Evolutionary conservation across 2,797 vertebrate genomes (phyloP), one percentile per base, ranked within the genome.

Genomic region (Pseudopleuronectes americanus): DNA sequence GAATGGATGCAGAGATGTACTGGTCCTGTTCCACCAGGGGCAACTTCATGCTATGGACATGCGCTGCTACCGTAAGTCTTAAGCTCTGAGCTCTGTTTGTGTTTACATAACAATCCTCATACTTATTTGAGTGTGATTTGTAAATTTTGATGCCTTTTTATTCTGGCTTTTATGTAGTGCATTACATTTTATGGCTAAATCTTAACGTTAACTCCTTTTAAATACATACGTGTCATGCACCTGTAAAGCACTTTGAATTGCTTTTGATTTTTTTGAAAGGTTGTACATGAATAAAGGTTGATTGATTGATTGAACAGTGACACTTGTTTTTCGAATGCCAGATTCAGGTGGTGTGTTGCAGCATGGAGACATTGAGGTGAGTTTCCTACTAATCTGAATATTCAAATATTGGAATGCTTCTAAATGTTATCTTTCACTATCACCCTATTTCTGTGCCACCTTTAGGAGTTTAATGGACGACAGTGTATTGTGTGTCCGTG

Each of bases 401-500:
- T 59, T 66, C 6, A 1, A 23, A 45, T 26, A 21, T 8, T 19
- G 23, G 9, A 55, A 28, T 36, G 28, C 19, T 33, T 33, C 17
- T 23, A 16, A 6, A 17, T 3, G 8, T 21, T 41, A 16, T 26
- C 6, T 48, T 7, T 59, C 14, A 61, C n/a, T 52, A 62, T 65
- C 31, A 38, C 38, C 19, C 58, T 74, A 10, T 52, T 26, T 19
- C 21, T 75, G 13, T 64, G 10, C 36, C 48, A n/a, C 33, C 48
- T 65, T 24, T 80, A 98, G 97, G 96, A 97, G 78, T 94, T 97
- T 19, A 79, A 94, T 76, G 96, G 96, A 54, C 92, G 79, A 54
- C 28, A 91, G 0, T 99, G 97, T 66, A 95, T 99, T 43, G 91
- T 97, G 79, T 99, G 97, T 84, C 97, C 97, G 0, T 99, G 97